Evolutionary conservation across 2,888 invertebrate genomes (phyloP), one percentile per base, ranked within the genome.

Genomic region (Phymatocera aterrima): DNA sequence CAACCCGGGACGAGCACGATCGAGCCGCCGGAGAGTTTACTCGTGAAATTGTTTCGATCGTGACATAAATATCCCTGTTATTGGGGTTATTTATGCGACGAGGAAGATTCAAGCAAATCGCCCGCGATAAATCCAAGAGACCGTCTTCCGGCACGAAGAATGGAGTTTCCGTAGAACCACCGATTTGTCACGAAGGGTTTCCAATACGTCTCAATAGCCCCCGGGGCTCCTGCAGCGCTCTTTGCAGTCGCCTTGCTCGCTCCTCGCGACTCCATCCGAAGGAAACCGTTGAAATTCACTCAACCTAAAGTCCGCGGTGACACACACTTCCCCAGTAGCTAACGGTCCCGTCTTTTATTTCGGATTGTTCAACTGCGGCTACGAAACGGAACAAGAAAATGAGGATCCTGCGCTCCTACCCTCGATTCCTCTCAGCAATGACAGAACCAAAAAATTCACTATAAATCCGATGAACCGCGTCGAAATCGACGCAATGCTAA

Each of bases 121-220:
- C 81, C 83, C 82, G 83, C 87, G 87, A 90, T 90, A 89, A 89
- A 90, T 90, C 87, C 83, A 81, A 54, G 79, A 80, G 46, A 77
- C 82, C 80, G 81, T 81, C 83, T 86, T 84, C 83, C 85, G 83
- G 82, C 82, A 75, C 80, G 83, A 84, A 87, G 87, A 88, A 89
- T 86, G 80, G 85, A 87, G 85, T 88, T 88, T 87, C 85, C 87
- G 87, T 87, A 87, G 88, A 89, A 88, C 85, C 86, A 86, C 84
- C 90, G 89, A 90, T 90, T 90, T 89, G 90, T 90, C 90, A 89
- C 86, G 85, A 86, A 88, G 88, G 87, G 88, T 88, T 89, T 87
- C 85, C 84, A 88, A 88, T 87, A 84, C 85, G 84, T 87, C 87
- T 87, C 88, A 88, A 88, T 88, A 85, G 87, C 88, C 88, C n/a